Base-by-base conservation (phyloP, 92 coral and sea anemone genomes). In the Porites divaricata region DNA sequence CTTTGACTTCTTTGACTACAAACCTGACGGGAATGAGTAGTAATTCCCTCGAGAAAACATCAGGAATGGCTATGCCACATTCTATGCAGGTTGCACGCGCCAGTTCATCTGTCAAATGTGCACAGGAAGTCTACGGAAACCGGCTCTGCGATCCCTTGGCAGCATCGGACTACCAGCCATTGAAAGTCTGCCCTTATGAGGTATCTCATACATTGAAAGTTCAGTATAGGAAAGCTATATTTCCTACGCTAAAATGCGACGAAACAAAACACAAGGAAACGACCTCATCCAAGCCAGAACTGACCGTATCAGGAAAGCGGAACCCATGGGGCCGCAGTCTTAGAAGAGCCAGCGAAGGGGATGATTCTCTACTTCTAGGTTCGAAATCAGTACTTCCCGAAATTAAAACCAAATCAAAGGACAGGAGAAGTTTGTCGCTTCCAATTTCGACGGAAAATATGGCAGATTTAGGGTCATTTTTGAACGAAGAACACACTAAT, bases 381-480 rank as follows among this genome's bases (percentile, higher is more conserved):
- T 56, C 58, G 14, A 80, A 68, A 56, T 19, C 68, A 13, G 17
- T 63, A 69, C 57, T 69, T 26, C 76, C 85, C 1, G 58, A 41
- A 57, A 80, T 80, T 23, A n/a, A 8, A 54, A 26, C 15, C 8
- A 70, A 41, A 11, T 11, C 48, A 49, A 24, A 28, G n/a, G 21
- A 35, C 3, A 2, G 9, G 22, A 68, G 85, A 70, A 69, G 76
- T 20, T 26, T 52, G 57, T 68, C 85, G 22, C 58, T 80, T 28
- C 64, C 85, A 26, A n/a, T 69, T 8, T 67, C 61, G 24, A 69
- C 67, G 70, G 85, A 80, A 22, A 58, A 69, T 48, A 9, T 22
- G 8, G 20, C 56, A 57, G 58, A 69, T 0, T 25, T 52, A 19
- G 23, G 9, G 54, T 53, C 84, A 71, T 45, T 28, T 7, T 67